Evolutionary conservation across 2,113 vertebrate species (phyloP).

Genomic region (Myrmophylax atrothorax): DNA sequence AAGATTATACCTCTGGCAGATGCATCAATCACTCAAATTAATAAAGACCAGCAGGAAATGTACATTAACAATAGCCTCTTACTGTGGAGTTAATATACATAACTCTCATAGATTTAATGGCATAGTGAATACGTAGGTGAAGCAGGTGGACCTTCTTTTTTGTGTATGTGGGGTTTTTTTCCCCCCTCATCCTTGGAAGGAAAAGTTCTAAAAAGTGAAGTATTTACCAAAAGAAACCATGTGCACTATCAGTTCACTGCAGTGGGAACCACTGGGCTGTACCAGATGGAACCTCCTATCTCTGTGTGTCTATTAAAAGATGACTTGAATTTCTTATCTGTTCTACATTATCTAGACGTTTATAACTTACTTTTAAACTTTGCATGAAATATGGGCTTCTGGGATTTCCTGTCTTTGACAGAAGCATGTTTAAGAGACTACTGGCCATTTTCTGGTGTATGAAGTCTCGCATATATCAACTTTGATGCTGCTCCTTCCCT

Average conservation of each 20-base stretch:
- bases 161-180: too few relatives aligned
- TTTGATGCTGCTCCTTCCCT: not conserved
- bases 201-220: not conserved
- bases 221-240: not conserved
- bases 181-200: accelerated
- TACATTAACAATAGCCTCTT: not conserved
- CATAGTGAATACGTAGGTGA: not conserved
- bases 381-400: not conserved
- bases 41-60: not conserved
- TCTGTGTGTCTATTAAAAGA: not conserved
- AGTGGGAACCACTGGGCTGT: not conserved
- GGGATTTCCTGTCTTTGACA: not conserved
- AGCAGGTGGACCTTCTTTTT: not conserved
- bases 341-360: not conserved
- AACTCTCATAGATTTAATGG: not conserved
- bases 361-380: not conserved
- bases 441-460: not conserved
- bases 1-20: not conserved
- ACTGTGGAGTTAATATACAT: not conserved
- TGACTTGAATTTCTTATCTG: not conserved
- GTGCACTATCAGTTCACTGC: not conserved
- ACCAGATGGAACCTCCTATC: not conserved
- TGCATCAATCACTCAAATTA: not conserved
- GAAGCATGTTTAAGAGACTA: not conserved
- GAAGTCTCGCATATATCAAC: not conserved